Conservation (phyloP, 2,888 invertebrate species). For the Polietes domitor region DNA sequence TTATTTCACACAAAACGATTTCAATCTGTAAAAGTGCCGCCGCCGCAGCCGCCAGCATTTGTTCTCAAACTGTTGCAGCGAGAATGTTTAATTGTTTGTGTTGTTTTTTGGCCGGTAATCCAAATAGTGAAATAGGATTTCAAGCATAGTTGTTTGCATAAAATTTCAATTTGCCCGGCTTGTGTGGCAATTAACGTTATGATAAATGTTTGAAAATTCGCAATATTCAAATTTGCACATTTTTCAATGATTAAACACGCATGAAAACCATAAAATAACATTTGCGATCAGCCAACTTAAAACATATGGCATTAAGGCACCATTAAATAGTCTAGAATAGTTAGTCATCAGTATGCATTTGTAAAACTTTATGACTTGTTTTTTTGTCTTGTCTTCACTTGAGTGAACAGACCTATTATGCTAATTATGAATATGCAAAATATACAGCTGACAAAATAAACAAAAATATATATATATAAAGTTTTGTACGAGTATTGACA, state of each 20-base stretch:
- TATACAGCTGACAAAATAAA: too few relatives aligned
- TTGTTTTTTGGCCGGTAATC: neutral
- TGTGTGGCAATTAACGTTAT: neutral
- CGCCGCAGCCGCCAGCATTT: neutral
- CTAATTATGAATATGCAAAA: too few relatives aligned
- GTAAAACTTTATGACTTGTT: neutral
- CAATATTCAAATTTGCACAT: neutral
- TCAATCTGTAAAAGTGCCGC: neutral
- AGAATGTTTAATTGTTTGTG: neutral
- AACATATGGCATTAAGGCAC: neutral
- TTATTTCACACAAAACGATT: neutral
- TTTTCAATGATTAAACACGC: slow-evolving; percentile 7
- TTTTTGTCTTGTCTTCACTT: too few relatives aligned
- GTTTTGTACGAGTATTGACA: neutral
- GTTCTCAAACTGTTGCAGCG: neutral
- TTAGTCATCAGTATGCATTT: neutral
- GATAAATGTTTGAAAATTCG: neutral
- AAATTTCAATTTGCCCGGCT: neutral
- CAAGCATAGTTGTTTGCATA: neutral
- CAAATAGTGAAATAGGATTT: neutral
- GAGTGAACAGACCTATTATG: too few relatives aligned
- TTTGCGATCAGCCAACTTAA: neutral
- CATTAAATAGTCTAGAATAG: neutral
- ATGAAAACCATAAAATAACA: neutral
- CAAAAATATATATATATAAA: neutral